Percentiles rank a stretch among this genome's conserved stretches.
phyloP scores from a whole-genome alignment of 2,113 vertebrate genomes.

The Muntiacus reevesi region DNA sequence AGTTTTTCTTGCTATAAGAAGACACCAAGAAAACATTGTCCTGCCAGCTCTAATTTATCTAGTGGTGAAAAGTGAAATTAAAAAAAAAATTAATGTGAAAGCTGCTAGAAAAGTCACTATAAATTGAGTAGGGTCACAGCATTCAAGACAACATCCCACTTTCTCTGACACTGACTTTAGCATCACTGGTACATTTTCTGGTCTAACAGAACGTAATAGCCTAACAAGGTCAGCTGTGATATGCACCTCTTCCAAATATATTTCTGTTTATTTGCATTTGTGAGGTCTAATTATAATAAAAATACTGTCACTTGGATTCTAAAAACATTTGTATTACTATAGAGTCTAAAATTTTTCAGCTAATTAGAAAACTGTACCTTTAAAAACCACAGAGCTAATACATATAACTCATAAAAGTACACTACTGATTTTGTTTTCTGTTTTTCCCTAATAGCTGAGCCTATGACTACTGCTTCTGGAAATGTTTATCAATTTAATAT shows the following conservation, averaged over 20 bases:
- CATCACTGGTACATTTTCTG: background rate
- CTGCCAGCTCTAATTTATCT: background rate
- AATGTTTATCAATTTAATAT: background rate
- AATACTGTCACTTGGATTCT: background rate
- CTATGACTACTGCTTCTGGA: background rate
- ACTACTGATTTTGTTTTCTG: background rate
- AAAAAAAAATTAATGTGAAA: background rate
- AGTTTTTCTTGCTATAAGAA: background rate
- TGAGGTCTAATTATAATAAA: conserved; percentile 3
- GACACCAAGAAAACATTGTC: background rate
- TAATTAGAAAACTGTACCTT: conserved; percentile 14
- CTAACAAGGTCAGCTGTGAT: background rate
- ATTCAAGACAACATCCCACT: background rate
- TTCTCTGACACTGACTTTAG: background rate
- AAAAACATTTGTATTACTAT: conserved; percentile 20
- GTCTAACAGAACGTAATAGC: background rate
- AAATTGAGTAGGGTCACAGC: conserved; percentile 18
- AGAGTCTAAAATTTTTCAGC: background rate
- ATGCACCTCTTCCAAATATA: background rate
- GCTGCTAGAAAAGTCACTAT: conserved; percentile 26
- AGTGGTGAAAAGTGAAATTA: background rate
- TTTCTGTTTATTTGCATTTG: background rate
- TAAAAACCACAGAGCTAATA: background rate
- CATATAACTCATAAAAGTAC: background rate
- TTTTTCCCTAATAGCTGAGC: background rate